Evolutionary conservation across 1,140 invertebrate species (phyloP).

Genomic region (Uloborus diversus): DNA sequence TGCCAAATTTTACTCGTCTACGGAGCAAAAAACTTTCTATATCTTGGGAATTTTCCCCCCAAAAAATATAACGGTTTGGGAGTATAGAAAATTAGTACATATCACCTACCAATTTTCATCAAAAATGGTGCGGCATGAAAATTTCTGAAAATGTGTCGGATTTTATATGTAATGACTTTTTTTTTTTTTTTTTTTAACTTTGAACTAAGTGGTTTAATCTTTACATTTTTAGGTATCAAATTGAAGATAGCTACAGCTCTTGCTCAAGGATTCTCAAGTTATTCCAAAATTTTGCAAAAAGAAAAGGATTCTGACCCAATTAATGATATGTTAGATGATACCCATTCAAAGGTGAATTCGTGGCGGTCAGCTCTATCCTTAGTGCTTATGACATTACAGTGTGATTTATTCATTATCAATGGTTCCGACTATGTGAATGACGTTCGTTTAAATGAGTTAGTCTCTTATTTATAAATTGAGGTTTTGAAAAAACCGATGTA

Average conservation of each 20-base stretch:
- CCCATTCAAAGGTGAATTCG: slow-evolving; percentile 23
- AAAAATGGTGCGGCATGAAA: not conserved
- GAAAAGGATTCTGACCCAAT: not conserved
- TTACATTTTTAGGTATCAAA: not conserved
- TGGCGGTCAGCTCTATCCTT: slow-evolving; percentile 27
- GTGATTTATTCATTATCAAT: slow-evolving; percentile 20
- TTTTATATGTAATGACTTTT: not conserved
- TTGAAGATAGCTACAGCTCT: not conserved
- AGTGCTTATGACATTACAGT: not conserved
- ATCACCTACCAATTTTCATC: too few species aligned
- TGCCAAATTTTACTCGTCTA: too few species aligned
- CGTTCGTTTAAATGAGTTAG: not conserved
- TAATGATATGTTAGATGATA: not conserved
- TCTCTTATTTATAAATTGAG: not conserved
- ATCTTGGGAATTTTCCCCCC: too few species aligned
- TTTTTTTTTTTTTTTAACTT: not conserved
- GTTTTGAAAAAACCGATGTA: not conserved
- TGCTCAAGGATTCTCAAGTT: slow-evolving; percentile 12
- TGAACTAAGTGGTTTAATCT: not conserved
- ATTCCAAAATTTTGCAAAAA: not conserved
- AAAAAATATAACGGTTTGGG: too few species aligned
- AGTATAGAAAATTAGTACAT: too few species aligned
- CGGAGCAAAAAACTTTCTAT: too few species aligned
- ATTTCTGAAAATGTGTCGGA: not conserved
- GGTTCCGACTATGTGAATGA: not conserved